Evolutionary conservation across 35 echinoderm and acorn worm genomes (phyloP), one percentile per base, ranked within the genome.

Genomic region (Anneissia japonica): DNA sequence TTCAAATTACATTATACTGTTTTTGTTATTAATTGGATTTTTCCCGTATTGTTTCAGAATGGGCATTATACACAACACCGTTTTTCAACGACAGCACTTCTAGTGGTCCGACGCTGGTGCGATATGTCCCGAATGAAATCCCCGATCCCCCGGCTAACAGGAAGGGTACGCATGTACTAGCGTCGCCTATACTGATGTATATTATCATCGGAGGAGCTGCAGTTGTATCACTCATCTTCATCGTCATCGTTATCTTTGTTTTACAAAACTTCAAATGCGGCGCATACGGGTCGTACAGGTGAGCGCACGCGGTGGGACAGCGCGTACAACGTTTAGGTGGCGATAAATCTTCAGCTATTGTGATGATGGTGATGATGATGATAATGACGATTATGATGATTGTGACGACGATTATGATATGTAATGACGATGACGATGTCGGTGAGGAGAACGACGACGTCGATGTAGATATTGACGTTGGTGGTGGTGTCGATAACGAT

Each of bases 221-320:
- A 64, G 51, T 64, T 2, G 51, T 64, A 23, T 64, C 51, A 23
- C 21, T 64, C 2, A 64, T 64, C 51, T 64, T 64, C 19, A 64
- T 64, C 26, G 51, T 64, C 21, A 64, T 64, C 26, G 51, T 64
- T 19, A 64, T 64, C 51, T 64, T 64, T 23, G 51, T 64, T 64
- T 64, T 64, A 64, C 51, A 64, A 64, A 64, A 64, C 51, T 64
- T 64, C 51, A 64, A 64, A 64, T 64, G 51, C 51, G 51, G 51
- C 26, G 51, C 51, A 23, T 64, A 64, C 51, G 51, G 51, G 1
- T 64, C 51, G 11, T 64, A 64, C 51, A 64, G 51, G 51, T 64
- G 19, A 64, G 51, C n/a, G n/a, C n/a, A n/a, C n/a, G n/a, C n/a
- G n/a, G n/a, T n/a, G n/a, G n/a, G n/a, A n/a, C n/a, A n/a, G n/a